Evolutionary conservation across 2,113 vertebrate species (phyloP), one percentile per base, ranked within the genome.

Genomic region (Atherinomorus stipes): DNA sequence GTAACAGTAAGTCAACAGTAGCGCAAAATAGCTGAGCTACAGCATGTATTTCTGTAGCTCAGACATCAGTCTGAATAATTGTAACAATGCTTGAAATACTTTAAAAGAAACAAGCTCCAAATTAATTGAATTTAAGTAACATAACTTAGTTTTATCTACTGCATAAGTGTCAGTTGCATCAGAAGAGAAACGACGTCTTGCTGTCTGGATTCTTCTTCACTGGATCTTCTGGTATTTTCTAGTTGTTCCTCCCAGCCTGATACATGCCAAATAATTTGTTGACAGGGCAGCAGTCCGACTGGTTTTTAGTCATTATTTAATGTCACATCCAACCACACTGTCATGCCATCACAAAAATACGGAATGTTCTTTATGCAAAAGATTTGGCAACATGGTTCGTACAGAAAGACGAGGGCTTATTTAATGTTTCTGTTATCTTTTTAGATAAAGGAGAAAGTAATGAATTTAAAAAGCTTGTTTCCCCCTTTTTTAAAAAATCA

Each of bases 281-380:
- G 68, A 90, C 78, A 80, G 49, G 59, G 12, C 61, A 87, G 81
- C 61, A 38, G 81, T 57, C 78, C 7, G 70, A 84, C 91, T 74
- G 85, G 86, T 92, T 92, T 83, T 83, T 47, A 74, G 57, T 78
- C 60, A 70, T 83, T 16, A 21, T 22, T 52, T 49, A 26, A 28
- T 58, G 45, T 69, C 63, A 82, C 56, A 76, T 63, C 54, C 23
- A 69, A 19, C 40, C 11, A 37, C 8, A 50, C 9, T 66, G 34
- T 59, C 23, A 56, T 22, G 1, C 9, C 21, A 60, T 54, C 58
- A 63, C 15, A 63, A 34, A 21, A 34, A 34, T 28, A 57, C 8
- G 3, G 26, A 57, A 18, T 10, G 16, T 34, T 2, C 19, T 23
- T 26, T 45, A 60, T 18, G 15, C 22, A 58, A 1, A 21, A 13